Evolutionary conservation across 2,113 vertebrate genomes (phyloP).

Genomic region (Gorsachius goisagi): DNA sequence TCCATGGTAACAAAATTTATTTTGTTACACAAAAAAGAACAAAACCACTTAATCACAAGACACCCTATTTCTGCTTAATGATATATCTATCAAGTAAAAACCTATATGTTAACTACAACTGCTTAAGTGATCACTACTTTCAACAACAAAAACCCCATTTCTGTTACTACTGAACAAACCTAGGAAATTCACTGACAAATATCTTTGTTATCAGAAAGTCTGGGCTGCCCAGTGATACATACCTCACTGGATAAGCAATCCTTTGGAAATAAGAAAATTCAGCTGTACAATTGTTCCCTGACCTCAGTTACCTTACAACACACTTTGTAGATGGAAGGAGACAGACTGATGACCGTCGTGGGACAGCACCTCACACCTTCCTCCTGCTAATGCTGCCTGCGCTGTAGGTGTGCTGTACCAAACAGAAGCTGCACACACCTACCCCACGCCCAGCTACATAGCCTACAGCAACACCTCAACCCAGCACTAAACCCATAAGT

Average conservation of each 20-base stretch:
- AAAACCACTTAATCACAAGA: not conserved
- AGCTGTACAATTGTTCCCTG: not conserved
- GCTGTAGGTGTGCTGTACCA: not conserved
- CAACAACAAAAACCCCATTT: not conserved
- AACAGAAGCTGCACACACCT: not conserved
- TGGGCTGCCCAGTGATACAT: rapidly evolving
- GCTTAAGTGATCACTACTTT: not conserved
- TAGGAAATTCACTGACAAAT: not conserved
- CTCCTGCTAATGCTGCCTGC: not conserved
- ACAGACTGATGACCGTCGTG: rapidly evolving
- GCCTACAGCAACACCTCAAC: not conserved
- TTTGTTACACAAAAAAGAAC: not conserved
- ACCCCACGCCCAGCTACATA: not conserved
- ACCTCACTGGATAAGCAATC: not conserved
- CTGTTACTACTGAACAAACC: not conserved
- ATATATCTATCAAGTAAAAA: not conserved
- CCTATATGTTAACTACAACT: not conserved
- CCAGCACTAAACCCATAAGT: not conserved
- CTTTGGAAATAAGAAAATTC: not conserved
- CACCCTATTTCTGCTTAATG: not conserved
- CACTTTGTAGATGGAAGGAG: not conserved
- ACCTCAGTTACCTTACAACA: not conserved
- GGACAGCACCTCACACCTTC: not conserved
- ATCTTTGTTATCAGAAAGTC: not conserved
- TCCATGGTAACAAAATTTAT: not conserved